phyloP scores from a whole-genome alignment of 2,113 vertebrate genomes.

The Syrrhaptes paradoxus region DNA sequence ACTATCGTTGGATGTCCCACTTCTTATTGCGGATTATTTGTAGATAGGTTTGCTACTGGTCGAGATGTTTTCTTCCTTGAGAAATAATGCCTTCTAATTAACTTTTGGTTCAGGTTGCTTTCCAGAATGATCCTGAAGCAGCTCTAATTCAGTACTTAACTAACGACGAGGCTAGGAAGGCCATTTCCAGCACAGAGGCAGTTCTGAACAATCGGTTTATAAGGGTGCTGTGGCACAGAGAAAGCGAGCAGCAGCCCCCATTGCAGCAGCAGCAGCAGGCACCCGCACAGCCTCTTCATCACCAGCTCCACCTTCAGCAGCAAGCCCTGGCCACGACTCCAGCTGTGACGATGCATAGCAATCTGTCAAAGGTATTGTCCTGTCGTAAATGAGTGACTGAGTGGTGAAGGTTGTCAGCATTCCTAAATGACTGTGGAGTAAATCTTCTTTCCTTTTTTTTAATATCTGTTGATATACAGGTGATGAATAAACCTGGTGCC shows the following conservation, averaged over 20 bases:
- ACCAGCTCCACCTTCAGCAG: constrained; percentile 77
- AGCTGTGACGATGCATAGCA: constrained; percentile 73
- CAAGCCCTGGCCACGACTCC: constrained; percentile 67
- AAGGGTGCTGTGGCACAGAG: constrained; percentile 92
- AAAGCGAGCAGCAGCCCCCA: constrained; percentile 69
- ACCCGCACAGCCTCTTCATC: constrained; percentile 72
- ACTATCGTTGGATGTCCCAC: neutral
- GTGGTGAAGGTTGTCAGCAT: accelerated
- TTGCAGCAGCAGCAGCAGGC: constrained; percentile 70
- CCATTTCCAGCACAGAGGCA: constrained; percentile 92
- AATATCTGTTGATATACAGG: constrained; percentile 53
- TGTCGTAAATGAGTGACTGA: accelerated
- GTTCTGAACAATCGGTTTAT: constrained; percentile 98
- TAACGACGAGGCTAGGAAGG: constrained; percentile 91
- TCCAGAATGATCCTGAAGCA: constrained; percentile 91
- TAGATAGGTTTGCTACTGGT: neutral
- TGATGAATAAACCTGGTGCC: constrained; percentile 85
- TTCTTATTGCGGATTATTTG: neutral
- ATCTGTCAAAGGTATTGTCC: constrained; percentile 73
- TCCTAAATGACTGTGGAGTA: accelerated
- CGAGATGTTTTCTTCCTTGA: neutral
- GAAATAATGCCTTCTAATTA: neutral
- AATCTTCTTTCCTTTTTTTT: neutral
- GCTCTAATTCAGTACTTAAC: constrained; percentile 93
- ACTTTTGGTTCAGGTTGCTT: constrained; percentile 84